Evolutionary conservation across 2,113 vertebrate species (phyloP).

Genomic region (Monarcha castaneiventris): DNA sequence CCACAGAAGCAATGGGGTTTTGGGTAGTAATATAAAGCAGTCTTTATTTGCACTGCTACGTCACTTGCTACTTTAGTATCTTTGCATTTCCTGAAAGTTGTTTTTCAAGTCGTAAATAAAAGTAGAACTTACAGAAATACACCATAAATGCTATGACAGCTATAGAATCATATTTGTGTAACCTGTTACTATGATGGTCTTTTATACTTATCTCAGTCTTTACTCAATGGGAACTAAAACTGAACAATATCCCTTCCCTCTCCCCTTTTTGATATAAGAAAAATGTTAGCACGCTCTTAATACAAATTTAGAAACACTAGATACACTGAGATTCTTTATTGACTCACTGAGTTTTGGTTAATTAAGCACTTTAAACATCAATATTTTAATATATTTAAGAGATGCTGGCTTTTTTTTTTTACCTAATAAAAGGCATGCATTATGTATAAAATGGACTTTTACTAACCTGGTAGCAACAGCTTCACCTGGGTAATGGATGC

Average conservation of each 20-base stretch:
- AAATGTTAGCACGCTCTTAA: not conserved
- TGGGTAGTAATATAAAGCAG: not conserved
- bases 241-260: not conserved
- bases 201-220: not conserved
- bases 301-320: not conserved
- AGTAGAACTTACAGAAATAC: not conserved
- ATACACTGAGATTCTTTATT: not conserved
- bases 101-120: slow-evolving; percentile 10
- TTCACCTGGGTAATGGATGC: slow-evolving; percentile 89
- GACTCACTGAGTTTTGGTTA: not conserved
- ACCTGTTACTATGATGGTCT: not conserved
- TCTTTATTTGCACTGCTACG: not conserved
- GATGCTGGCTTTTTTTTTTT: not conserved
- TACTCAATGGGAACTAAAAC: not conserved
- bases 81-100: not conserved
- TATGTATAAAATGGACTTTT: not conserved
- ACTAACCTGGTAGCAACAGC: slow-evolving; percentile 91
- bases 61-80: not conserved
- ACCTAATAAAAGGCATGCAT: not conserved
- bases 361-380: not conserved
- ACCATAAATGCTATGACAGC: not conserved
- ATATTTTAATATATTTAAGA: not conserved
- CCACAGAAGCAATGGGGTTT: not conserved
- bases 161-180: not conserved
- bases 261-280: not conserved